Evolutionary conservation across 2,113 vertebrate species (phyloP).

Genomic region (Sminthopsis crassicaudata): DNA sequence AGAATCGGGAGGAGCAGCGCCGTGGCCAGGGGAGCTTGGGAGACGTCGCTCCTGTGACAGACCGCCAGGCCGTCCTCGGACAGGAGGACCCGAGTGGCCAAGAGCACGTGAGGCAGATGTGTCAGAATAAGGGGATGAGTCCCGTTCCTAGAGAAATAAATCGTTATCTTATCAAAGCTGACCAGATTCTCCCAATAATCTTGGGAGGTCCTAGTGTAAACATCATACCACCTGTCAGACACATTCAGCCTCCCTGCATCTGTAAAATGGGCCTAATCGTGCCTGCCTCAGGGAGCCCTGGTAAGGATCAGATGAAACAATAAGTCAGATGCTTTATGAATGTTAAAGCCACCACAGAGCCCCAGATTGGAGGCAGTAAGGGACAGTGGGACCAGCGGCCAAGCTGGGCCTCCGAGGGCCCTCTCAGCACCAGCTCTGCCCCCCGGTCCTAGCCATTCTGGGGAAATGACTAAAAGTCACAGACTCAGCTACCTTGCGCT

Average conservation of each 20-base stretch:
- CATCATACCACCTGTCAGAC: neutral
- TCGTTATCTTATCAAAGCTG: too few relatives aligned
- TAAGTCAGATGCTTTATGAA: neutral
- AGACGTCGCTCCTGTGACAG: too few relatives aligned
- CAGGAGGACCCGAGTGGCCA: too few relatives aligned
- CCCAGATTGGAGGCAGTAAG: neutral
- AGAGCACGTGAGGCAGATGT: neutral
- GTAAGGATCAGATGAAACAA: neutral
- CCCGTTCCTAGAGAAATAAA: neutral
- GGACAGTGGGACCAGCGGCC: too few relatives aligned
- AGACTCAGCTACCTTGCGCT: neutral
- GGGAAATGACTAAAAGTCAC: neutral
- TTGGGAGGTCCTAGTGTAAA: too few relatives aligned
- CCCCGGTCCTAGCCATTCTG: neutral
- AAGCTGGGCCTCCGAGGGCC: too few relatives aligned
- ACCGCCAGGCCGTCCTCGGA: too few relatives aligned
- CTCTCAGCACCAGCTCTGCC: too few relatives aligned
- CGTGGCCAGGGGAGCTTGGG: too few relatives aligned
- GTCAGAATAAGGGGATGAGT: too few relatives aligned
- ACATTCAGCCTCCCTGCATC: neutral
- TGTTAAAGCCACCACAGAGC: too few relatives aligned
- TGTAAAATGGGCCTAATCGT: neutral
- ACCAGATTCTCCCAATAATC: too few relatives aligned
- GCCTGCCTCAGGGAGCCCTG: neutral
- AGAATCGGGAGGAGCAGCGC: neutral